Conservation (phyloP, 2,797 vertebrate genomes). For the Octomys mimax region DNA sequence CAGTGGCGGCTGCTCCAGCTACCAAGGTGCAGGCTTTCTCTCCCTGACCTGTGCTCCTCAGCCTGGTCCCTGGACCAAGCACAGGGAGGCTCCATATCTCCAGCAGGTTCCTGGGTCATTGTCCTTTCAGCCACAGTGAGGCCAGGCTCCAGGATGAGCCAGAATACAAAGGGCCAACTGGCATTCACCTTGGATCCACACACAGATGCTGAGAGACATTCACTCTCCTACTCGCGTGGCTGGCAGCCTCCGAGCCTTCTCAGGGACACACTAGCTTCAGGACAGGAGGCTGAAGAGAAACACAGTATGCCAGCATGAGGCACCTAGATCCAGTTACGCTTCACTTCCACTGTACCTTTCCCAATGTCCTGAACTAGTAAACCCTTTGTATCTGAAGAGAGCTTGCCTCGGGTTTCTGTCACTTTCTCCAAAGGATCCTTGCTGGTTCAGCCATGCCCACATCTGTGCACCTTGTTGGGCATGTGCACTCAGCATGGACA, state of each 20-base stretch:
- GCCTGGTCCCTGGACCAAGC: background rate
- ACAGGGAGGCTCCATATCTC: background rate
- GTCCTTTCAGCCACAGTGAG: background rate
- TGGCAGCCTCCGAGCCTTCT: accelerated
- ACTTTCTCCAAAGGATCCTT: background rate
- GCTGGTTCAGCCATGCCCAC: background rate
- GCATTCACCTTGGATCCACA: background rate
- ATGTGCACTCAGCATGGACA: accelerated
- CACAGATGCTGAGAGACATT: accelerated
- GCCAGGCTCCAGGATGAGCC: background rate
- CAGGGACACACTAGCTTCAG: background rate
- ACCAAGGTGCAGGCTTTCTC: accelerated
- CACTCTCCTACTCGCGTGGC: background rate
- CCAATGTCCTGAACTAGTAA: background rate
- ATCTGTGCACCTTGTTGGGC: background rate
- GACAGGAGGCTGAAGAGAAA: background rate
- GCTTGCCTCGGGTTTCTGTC: background rate
- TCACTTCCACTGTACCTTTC: background rate
- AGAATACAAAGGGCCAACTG: background rate
- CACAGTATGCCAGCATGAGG: accelerated
- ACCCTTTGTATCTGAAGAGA: background rate
- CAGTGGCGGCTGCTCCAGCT: no score
- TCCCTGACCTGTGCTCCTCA: background rate
- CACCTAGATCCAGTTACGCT: background rate
- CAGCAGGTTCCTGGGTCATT: accelerated